Conservation (phyloP, 2,113 vertebrate species). For the Rana temporaria region DNA sequence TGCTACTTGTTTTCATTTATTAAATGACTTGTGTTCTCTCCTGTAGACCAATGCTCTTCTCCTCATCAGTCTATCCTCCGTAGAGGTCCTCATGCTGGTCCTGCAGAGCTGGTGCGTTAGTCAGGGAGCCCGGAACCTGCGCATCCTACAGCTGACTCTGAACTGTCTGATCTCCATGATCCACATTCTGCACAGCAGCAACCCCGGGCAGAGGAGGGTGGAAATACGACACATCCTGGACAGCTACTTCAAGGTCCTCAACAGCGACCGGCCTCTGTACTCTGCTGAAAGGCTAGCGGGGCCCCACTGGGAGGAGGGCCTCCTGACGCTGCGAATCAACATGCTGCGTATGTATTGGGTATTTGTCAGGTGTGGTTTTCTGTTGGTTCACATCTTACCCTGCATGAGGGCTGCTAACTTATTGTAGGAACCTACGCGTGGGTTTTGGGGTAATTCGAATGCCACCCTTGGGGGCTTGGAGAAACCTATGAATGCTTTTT, state of each 20-base stretch:
- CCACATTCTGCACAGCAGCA: constrained; percentile 87
- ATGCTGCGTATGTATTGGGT: constrained; percentile 85
- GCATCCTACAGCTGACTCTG: constrained; percentile 71
- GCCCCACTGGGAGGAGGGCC: constrained; percentile 76
- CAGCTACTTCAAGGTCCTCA: constrained; percentile 89
- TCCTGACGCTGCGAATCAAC: constrained; percentile 81
- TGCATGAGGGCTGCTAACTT: too few species aligned
- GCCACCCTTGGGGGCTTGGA: too few species aligned
- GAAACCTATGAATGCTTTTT: too few species aligned
- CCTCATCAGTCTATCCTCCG: constrained; percentile 75
- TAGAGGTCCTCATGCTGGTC: constrained; percentile 83
- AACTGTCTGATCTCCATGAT: constrained; percentile 82
- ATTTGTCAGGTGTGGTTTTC: too few species aligned
- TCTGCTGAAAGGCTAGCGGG: constrained; percentile 52
- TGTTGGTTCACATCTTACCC: too few species aligned
- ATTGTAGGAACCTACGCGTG: too few species aligned
- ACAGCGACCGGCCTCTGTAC: constrained; percentile 77
- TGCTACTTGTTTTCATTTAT: too few species aligned
- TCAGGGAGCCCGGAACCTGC: constrained; percentile 56
- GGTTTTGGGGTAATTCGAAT: too few species aligned
- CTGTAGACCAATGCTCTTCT: constrained; percentile 86
- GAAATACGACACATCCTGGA: constrained; percentile 85
- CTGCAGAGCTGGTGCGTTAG: constrained; percentile 73
- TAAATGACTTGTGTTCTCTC: neutral
- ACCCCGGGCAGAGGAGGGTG: constrained; percentile 75